phyloP scores from a whole-genome alignment of 2,888 invertebrate species.

The Aporophyla lueneburgensis region DNA sequence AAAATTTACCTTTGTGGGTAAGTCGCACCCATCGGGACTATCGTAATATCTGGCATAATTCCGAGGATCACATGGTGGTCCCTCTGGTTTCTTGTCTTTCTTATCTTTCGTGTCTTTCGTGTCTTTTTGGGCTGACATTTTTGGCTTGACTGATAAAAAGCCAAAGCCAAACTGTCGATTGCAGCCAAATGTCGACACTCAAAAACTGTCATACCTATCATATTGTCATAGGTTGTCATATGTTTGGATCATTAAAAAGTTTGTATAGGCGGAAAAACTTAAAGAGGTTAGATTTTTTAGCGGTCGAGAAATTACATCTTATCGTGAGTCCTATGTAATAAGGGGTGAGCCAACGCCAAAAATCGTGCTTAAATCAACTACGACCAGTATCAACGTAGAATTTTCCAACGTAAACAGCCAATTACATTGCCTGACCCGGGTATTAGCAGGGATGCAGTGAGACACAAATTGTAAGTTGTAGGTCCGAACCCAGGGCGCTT shows the following conservation, averaged over 20 bases:
- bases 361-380: not conserved
- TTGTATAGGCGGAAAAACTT: not conserved
- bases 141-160: not conserved
- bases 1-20: slow-evolving; percentile 77
- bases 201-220: not conserved
- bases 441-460: too few relatives aligned
- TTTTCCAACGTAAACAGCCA: not conserved
- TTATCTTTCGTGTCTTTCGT: not conserved
- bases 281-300: not conserved
- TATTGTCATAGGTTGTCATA: slow-evolving; percentile 3
- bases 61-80: slow-evolving; percentile 44
- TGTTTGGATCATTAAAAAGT: slow-evolving; percentile 11
- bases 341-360: not conserved
- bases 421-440: not conserved
- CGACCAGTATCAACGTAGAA: not conserved
- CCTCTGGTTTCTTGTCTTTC: not conserved
- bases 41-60: slow-evolving; percentile 84
- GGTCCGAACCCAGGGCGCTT: too few relatives aligned
- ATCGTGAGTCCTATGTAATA: not conserved
- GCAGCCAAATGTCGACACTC: not conserved
- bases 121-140: not conserved
- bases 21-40: slow-evolving; percentile 83
- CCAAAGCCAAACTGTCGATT: not conserved
- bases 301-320: not conserved
- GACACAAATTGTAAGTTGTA: too few relatives aligned